Evolutionary conservation across 2,113 vertebrate species (phyloP), one percentile per base, ranked within the genome.

Genomic region (Rhea pennata): DNA sequence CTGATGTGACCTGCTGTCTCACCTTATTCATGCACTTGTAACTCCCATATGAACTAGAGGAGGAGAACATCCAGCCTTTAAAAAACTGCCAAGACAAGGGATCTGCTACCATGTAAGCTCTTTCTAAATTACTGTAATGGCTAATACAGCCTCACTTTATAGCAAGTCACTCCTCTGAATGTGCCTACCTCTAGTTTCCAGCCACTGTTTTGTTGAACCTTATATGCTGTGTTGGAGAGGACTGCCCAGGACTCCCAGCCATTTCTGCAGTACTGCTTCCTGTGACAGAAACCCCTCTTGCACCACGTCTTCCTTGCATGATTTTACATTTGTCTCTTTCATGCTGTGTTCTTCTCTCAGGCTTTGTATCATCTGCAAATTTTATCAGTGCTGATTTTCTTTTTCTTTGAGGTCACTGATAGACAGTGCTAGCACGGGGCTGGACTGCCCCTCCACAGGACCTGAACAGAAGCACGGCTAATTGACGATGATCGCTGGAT

Each of bases 231-330:
- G 50, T 5, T 1, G 0, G 69, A 46, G 58, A 8, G 21, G 54
- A 66, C 56, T 31, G 69, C 73, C 56, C 11, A 40, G 42, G 70
- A 58, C 29, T 26, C 24, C 56, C 56, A 19, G 9, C 46, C 10
- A 31, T 10, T 4, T 19, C 56, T 31, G 10, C 29, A 33, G 56
- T 33, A 17, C 56, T 59, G 56, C 56, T 70, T 67, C n/a, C 19
- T 2, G 6, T 24, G 15, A 48, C 58, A 39, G 56, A 72, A 82
- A 15, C 27, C 22, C 4, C 7, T 51, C 64, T 26, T 15, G 44
- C 5, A 0, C 77, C 24, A 61, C 6, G 0, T 0, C 2, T 21
- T 40, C 50, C 5, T 0, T 3, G 21, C 16, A 1, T 8, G 23
- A 29, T 39, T 71, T 76, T 20, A 10, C 4, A 2, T 19, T 10